Percentiles rank a stretch among this genome's conserved stretches.
phyloP scores from a whole-genome alignment of 2,888 invertebrate genomes.

The Rhimphoctona megacephalus region DNA sequence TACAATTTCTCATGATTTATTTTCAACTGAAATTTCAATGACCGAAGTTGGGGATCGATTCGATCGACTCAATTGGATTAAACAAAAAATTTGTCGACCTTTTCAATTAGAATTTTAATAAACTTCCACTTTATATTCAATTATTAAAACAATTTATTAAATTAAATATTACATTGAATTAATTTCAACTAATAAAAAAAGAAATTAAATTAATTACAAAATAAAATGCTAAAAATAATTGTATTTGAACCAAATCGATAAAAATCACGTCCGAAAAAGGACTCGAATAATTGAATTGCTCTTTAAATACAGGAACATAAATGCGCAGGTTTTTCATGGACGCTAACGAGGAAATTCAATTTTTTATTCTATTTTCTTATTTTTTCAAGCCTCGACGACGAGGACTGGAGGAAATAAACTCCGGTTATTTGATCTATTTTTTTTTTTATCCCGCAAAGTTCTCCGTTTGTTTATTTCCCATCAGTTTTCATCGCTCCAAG shows the following conservation, averaged over 20 bases:
- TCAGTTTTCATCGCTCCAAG: neutral
- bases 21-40: too few species aligned
- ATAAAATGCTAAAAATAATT: neutral
- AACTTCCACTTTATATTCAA: neutral
- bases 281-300: slow-evolving; percentile 1
- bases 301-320: slow-evolving; percentile 13
- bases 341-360: slow-evolving; percentile 6
- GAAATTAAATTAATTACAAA: neutral
- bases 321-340: neutral
- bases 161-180: slow-evolving; percentile 2
- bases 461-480: neutral
- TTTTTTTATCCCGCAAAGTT: neutral
- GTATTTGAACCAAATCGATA: neutral
- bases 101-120: neutral
- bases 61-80: neutral
- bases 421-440: neutral
- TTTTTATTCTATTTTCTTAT: neutral
- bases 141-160: neutral
- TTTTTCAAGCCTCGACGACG: neutral
- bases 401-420: neutral
- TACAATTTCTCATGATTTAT: neutral
- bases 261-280: neutral
- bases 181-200: neutral
- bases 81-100: neutral
- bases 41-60: too few species aligned